These are phyloP conservation scores for Callaeas wilsoni DNA, from an alignment of 2,113 vertebrate species.

Conservation along the genomic window DNA sequence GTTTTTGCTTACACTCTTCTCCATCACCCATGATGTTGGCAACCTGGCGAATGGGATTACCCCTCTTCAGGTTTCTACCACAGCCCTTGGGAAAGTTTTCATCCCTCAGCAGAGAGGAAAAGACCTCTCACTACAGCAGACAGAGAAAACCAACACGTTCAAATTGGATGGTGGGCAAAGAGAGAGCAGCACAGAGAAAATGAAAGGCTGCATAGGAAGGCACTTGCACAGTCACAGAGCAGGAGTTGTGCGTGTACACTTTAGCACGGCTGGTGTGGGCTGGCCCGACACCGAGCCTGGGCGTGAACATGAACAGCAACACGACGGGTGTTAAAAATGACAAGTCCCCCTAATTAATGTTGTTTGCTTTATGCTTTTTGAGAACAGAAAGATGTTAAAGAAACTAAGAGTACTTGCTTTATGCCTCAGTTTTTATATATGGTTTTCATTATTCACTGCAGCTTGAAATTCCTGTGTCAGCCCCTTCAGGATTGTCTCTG, in stretches of 20 bases:
- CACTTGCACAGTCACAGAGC: too few relatives aligned
- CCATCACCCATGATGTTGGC: not conserved
- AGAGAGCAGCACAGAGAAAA: not conserved
- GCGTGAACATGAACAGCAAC: not conserved
- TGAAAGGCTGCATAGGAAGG: not conserved
- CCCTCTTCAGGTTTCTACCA: not conserved
- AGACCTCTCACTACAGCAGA: not conserved
- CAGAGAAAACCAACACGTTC: not conserved
- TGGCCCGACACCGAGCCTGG: fast-evolving
- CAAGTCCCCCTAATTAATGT: not conserved
- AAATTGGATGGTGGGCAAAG: not conserved
- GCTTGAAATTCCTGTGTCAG: not conserved
- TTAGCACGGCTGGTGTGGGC: fast-evolving
- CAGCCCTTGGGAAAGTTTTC: not conserved
- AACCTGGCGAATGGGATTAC: fast-evolving
- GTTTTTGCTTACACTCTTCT: not conserved
- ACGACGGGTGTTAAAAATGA: not conserved
- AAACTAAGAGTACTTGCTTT: not conserved
- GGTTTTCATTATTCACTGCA: not conserved
- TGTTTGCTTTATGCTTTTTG: not conserved
- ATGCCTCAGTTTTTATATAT: not conserved
- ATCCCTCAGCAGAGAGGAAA: not conserved
- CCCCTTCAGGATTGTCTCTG: not conserved
- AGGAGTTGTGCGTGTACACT: fast-evolving
- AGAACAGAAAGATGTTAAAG: not conserved